phyloP scores from a whole-genome alignment of 2,888 invertebrate genomes.

The Hypsopygia costalis region DNA sequence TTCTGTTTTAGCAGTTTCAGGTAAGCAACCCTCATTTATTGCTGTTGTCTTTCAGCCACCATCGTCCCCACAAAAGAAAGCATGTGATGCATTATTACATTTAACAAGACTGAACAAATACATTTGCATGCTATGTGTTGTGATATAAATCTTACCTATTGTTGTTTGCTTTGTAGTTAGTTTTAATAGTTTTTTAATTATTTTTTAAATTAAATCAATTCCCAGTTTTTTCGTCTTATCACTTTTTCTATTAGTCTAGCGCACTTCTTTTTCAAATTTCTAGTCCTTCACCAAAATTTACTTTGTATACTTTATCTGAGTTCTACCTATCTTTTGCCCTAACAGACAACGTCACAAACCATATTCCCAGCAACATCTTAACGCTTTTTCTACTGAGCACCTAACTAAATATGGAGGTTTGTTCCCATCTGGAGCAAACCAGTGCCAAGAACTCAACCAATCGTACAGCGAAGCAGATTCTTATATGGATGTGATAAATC shows the following conservation, averaged over 20 bases:
- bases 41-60: slow-evolving; percentile 65
- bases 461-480: slow-evolving; percentile 73
- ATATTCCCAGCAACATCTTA: slow-evolving; percentile 78
- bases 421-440: slow-evolving; percentile 71
- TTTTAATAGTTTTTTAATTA: no score
- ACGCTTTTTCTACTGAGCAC: slow-evolving; percentile 76
- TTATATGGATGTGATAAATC: slow-evolving; percentile 68
- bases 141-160: slow-evolving; percentile 13
- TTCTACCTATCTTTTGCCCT: slow-evolving; percentile 57
- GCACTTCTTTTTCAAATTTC: slow-evolving; percentile 2
- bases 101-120: slow-evolving; percentile 27
- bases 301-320: slow-evolving; percentile 13
- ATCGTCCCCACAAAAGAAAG: slow-evolving; percentile 63
- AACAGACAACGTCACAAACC: slow-evolving; percentile 77
- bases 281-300: slow-evolving; percentile 6
- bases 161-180: slow-evolving; percentile 8
- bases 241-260: slow-evolving; percentile 1
- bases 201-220: neutral
- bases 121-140: slow-evolving; percentile 11
- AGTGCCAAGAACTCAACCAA: slow-evolving; percentile 72
- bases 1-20: slow-evolving; percentile 19
- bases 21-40: slow-evolving; percentile 45
- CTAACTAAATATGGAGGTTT: slow-evolving; percentile 72
- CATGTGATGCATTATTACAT: slow-evolving; percentile 61
- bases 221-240: slow-evolving; percentile 1